phyloP scores from a whole-genome alignment of 2,113 vertebrate genomes.

The Archilochus colubris region DNA sequence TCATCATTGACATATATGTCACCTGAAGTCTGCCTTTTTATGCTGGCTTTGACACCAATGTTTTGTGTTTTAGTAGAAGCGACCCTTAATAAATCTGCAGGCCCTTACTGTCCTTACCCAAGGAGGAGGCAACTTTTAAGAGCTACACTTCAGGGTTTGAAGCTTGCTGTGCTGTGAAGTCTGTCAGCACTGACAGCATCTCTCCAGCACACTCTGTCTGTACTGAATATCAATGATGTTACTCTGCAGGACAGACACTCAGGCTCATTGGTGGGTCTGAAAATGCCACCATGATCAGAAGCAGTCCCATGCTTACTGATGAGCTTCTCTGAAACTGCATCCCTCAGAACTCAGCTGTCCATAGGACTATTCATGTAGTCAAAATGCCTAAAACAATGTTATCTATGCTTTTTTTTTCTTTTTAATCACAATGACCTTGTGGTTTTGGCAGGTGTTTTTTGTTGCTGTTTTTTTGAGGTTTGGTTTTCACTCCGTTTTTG shows the following conservation, averaged over 20 bases:
- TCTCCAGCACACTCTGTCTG: not conserved
- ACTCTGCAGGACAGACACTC: accelerated
- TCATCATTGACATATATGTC: accelerated
- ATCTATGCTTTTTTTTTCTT: accelerated
- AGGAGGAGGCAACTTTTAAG: not conserved
- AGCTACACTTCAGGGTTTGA: not conserved
- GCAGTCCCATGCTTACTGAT: not conserved
- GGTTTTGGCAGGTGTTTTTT: not conserved
- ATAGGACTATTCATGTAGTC: not conserved
- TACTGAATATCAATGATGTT: not conserved
- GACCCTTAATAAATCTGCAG: not conserved
- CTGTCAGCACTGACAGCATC: not conserved
- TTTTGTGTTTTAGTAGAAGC: not conserved
- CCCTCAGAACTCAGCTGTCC: not conserved
- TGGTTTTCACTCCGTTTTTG: not conserved
- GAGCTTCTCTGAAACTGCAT: not conserved
- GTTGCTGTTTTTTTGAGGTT: not conserved
- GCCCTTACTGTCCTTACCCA: accelerated
- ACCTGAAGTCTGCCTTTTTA: not conserved
- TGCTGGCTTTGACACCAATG: not conserved
- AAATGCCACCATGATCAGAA: not conserved
- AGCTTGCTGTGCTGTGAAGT: not conserved
- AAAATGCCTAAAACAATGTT: not conserved
- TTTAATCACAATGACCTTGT: not conserved
- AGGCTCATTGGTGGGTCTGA: not conserved